These are phyloP conservation scores for Macrosoma leucophasiata DNA, from an alignment of 2,888 invertebrate species.

Conservation along the genomic window DNA sequence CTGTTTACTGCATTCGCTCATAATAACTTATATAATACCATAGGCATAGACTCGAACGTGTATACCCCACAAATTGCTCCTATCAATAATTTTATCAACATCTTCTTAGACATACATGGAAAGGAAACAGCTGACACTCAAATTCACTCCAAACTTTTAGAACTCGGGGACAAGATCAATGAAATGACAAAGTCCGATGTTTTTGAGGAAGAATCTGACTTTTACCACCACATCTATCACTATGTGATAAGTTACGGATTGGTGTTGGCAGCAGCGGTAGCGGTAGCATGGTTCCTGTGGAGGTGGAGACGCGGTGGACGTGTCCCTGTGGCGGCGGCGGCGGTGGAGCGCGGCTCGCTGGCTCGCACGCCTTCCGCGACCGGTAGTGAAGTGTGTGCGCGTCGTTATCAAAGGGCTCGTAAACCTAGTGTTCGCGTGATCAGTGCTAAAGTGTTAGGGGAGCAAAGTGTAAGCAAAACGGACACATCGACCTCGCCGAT, in stretches of 20 bases:
- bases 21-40: neutral
- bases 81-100: neutral
- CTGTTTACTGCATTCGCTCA: neutral
- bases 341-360: too few relatives aligned
- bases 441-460: too few relatives aligned
- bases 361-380: too few relatives aligned
- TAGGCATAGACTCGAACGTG: neutral
- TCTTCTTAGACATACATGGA: neutral
- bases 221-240: slow-evolving; percentile 1
- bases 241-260: slow-evolving; percentile 1
- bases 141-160: neutral
- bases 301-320: neutral
- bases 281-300: neutral
- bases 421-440: too few relatives aligned
- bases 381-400: too few relatives aligned
- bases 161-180: neutral
- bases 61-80: neutral
- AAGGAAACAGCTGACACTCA: neutral
- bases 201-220: neutral
- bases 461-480: too few relatives aligned
- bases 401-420: too few relatives aligned
- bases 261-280: neutral
- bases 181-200: neutral
- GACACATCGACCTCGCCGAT: too few relatives aligned
- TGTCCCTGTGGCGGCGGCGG: neutral